Conservation (phyloP, 2,888 invertebrate species). For the Dysmachus trigonus region DNA sequence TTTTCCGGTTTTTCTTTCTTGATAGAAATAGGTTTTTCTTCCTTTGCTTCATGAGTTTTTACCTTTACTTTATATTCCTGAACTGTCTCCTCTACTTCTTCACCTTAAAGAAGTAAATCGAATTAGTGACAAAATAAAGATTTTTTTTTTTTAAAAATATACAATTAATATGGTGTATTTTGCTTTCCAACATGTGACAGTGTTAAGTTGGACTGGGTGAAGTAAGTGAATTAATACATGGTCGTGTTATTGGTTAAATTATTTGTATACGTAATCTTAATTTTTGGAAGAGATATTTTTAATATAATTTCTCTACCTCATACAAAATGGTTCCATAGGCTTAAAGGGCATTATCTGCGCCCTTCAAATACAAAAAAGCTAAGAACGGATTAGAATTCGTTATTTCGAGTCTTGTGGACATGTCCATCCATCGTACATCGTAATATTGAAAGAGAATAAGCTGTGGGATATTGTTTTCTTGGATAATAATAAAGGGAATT, state of each 20-base stretch:
- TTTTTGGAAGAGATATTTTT: background rate
- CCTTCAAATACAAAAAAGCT: background rate
- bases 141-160: background rate
- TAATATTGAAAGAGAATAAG: background rate
- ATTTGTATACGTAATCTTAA: background rate
- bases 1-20: conserved; percentile 15
- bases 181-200: conserved; percentile 10
- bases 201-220: background rate
- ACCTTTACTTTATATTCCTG: conserved; percentile 20
- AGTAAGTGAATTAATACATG: background rate
- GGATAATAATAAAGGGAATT: background rate
- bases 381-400: background rate
- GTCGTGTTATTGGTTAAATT: background rate
- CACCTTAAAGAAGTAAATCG: conserved; percentile 49
- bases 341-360: background rate
- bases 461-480: background rate
- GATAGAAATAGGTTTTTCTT: background rate
- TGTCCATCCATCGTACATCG: background rate
- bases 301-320: background rate
- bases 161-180: conserved; percentile 1
- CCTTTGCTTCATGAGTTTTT: conserved; percentile 40
- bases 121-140: background rate
- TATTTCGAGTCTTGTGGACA: background rate
- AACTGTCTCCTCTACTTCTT: conserved; percentile 50
- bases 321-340: background rate